Percentiles rank a stretch among this genome's conserved stretches.
phyloP scores from a whole-genome alignment of 1,140 invertebrate species.

The Bombus cullumanus region DNA sequence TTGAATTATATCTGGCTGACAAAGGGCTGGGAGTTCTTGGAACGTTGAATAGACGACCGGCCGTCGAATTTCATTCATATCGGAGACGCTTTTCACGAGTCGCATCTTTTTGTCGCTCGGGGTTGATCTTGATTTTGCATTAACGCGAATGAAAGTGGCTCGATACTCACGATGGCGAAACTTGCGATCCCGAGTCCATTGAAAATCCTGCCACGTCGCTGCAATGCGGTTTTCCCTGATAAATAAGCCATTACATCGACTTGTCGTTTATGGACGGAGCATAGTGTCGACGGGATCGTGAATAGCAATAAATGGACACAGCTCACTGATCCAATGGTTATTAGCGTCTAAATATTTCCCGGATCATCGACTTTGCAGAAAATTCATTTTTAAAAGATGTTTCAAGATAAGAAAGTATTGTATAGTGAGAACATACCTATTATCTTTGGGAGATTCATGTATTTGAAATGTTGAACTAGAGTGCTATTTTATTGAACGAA shows the following conservation, averaged over 20 bases:
- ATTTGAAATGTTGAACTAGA: too few relatives aligned
- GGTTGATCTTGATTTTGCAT: conserved; percentile 39
- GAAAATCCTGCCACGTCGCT: background rate
- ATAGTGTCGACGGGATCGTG: background rate
- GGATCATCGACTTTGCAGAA: background rate
- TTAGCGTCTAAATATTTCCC: background rate
- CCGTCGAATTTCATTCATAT: conserved; percentile 45
- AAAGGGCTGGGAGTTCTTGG: conserved; percentile 6
- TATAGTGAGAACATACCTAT: background rate
- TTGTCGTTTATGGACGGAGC: background rate
- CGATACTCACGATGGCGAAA: conserved; percentile 1
- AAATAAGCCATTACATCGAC: conserved; percentile 21
- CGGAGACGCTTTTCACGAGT: conserved; percentile 17
- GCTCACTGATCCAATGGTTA: background rate
- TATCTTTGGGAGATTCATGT: too few relatives aligned
- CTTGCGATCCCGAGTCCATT: background rate
- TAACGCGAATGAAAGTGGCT: conserved; percentile 25
- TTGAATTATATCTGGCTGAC: conserved; percentile 33
- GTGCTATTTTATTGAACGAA: background rate
- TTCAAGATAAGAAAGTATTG: background rate
- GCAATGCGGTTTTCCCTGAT: conserved; percentile 12
- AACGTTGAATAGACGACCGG: background rate
- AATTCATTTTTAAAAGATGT: background rate
- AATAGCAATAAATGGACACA: background rate
- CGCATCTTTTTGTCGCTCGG: conserved; percentile 18